These are phyloP conservation scores for Trematomus loennbergii DNA, from an alignment of 2,113 vertebrate genomes.

Conservation along the genomic window DNA sequence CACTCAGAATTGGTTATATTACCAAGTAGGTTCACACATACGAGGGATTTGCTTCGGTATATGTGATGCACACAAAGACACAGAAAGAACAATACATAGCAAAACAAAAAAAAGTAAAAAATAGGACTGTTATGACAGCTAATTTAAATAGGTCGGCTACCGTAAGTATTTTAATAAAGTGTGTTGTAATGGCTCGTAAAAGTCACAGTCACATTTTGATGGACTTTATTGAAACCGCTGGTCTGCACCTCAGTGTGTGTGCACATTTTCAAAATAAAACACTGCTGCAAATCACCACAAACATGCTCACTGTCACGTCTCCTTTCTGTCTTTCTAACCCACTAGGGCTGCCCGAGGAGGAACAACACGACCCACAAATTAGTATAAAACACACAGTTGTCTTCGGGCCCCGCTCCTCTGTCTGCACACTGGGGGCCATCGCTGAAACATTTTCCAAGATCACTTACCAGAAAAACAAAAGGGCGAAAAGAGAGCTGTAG, in stretches of 20 bases:
- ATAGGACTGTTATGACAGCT: too few species aligned
- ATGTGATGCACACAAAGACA: too few species aligned
- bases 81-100: too few species aligned
- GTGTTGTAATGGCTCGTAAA: too few species aligned
- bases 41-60: too few species aligned
- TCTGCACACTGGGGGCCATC: slow-evolving; percentile 33
- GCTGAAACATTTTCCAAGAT: slow-evolving; percentile 57
- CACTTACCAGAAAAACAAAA: slow-evolving; percentile 69
- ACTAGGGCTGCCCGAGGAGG: not conserved
- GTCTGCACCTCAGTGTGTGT: too few species aligned
- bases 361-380: slow-evolving; percentile 35
- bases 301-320: not conserved
- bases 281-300: not conserved
- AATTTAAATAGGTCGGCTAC: too few species aligned
- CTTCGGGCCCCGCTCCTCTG: not conserved
- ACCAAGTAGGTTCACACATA: too few species aligned
- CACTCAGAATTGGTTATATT: too few species aligned
- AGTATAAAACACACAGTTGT: not conserved
- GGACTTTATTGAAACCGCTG: too few species aligned
- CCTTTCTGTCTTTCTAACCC: not conserved
- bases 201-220: too few species aligned
- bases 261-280: not conserved
- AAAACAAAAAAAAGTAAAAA: too few species aligned
- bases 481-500: slow-evolving; percentile 36
- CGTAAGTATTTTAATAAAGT: not conserved